Percentiles rank a stretch among this genome's conserved stretches.
Evolutionary conservation across 1,140 invertebrate genomes (phyloP).

Genomic region (Chironomus tepperi): DNA sequence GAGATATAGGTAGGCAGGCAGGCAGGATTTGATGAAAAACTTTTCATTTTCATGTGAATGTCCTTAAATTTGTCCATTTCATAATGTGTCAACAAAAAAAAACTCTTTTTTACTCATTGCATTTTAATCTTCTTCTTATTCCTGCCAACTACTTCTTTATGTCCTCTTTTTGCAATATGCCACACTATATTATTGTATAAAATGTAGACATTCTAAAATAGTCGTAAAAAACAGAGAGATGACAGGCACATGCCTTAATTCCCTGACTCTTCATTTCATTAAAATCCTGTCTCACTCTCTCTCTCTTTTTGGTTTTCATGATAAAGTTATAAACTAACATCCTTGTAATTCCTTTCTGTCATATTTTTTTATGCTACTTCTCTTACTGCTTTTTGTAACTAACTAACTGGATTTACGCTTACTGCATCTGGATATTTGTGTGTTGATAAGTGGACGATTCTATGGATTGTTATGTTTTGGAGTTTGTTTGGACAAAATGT

Average conservation of each 20-base stretch:
- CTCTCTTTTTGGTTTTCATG: background rate
- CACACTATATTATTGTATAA: too few relatives aligned
- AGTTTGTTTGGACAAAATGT: too few relatives aligned
- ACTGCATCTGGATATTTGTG: too few relatives aligned
- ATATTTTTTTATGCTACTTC: background rate
- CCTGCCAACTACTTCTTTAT: too few relatives aligned
- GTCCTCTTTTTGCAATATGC: too few relatives aligned
- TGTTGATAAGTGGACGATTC: too few relatives aligned
- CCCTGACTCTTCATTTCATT: slow-evolving; percentile 20
- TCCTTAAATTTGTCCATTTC: slow-evolving; percentile 20
- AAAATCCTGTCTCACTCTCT: background rate
- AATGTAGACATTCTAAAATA: background rate
- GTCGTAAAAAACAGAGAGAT: background rate
- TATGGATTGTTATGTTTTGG: too few relatives aligned
- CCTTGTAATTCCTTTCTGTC: slow-evolving; percentile 23
- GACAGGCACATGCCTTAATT: background rate
- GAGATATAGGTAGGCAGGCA: background rate
- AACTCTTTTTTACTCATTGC: background rate
- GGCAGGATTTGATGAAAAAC: background rate
- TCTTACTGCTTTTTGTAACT: background rate
- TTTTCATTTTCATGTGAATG: background rate
- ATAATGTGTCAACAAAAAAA: slow-evolving; percentile 21
- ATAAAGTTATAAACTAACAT: slow-evolving; percentile 21
- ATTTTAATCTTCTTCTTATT: background rate
- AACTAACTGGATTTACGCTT: too few relatives aligned